These are phyloP conservation scores for Picathartes gymnocephalus DNA, from an alignment of 2,113 vertebrate species.

Conservation along the genomic window DNA sequence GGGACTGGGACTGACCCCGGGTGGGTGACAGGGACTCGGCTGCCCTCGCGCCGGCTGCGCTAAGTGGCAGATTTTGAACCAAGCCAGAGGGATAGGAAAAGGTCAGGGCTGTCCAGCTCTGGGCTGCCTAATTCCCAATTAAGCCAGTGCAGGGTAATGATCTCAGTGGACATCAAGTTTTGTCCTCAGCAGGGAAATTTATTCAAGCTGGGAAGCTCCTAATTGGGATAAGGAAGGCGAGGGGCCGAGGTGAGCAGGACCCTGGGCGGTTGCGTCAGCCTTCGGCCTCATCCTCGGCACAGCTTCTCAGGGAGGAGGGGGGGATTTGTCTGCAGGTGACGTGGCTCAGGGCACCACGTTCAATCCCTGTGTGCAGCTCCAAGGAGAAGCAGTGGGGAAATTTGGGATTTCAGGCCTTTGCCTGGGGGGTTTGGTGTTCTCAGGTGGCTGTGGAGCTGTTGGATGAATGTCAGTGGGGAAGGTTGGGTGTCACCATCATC, in stretches of 20 bases:
- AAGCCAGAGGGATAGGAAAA: neutral
- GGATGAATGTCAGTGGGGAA: accelerated
- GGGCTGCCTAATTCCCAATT: neutral
- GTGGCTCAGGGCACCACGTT: accelerated
- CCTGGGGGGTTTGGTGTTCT: accelerated
- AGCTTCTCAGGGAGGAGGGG: accelerated
- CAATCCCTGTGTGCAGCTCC: neutral
- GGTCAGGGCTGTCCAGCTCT: neutral
- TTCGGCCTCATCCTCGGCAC: accelerated
- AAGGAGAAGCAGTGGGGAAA: neutral
- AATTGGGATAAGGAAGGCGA: neutral
- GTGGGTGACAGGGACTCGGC: neutral
- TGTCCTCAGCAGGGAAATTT: neutral
- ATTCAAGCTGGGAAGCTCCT: neutral
- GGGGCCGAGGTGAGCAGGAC: neutral
- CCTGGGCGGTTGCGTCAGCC: neutral
- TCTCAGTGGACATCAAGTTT: neutral
- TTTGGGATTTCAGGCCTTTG: neutral
- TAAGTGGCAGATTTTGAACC: slow-evolving; percentile 14
- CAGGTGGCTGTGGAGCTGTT: neutral
- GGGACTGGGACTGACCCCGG: neutral
- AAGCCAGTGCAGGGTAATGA: neutral
- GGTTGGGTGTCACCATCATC: accelerated
- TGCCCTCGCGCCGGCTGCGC: accelerated
- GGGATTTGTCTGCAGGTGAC: accelerated